Conservation (phyloP, 1,140 invertebrate species). For the Cotesia glomerata region DNA sequence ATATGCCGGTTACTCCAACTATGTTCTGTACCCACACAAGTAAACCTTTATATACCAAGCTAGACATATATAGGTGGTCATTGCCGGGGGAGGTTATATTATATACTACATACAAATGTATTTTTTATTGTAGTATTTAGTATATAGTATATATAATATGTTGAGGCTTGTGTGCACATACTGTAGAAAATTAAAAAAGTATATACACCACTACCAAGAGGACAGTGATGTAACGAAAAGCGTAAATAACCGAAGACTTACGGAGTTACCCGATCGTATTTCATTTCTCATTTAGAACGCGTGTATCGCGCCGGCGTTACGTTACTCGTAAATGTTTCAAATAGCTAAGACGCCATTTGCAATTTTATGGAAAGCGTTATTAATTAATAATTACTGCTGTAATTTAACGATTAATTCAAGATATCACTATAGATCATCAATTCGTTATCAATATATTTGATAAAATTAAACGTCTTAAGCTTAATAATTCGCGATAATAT, state of each 20-base stretch:
- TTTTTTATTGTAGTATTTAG: slow-evolving; percentile 1
- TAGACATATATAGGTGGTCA: slow-evolving; percentile 32
- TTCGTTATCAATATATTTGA: neutral
- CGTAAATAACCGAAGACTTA: slow-evolving; percentile 44
- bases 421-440: neutral
- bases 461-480: neutral
- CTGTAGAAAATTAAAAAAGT: neutral
- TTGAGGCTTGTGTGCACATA: slow-evolving; percentile 36
- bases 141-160: slow-evolving; percentile 37
- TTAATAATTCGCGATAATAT: neutral
- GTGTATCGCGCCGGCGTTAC: slow-evolving; percentile 30
- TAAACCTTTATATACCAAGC: slow-evolving; percentile 13
- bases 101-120: neutral
- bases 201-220: slow-evolving; percentile 28
- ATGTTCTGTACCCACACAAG: slow-evolving; percentile 19
- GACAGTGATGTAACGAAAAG: slow-evolving; percentile 60
- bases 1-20: slow-evolving; percentile 11
- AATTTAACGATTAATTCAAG: neutral
- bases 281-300: slow-evolving; percentile 15
- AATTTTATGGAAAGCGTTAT: slow-evolving; percentile 47
- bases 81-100: no score
- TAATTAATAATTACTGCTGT: slow-evolving; percentile 22
- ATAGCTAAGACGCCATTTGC: slow-evolving; percentile 53
- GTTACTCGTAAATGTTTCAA: slow-evolving; percentile 50
- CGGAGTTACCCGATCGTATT: neutral